phyloP scores from a whole-genome alignment of 2,113 vertebrate genomes.

The Eleginops maclovinus region DNA sequence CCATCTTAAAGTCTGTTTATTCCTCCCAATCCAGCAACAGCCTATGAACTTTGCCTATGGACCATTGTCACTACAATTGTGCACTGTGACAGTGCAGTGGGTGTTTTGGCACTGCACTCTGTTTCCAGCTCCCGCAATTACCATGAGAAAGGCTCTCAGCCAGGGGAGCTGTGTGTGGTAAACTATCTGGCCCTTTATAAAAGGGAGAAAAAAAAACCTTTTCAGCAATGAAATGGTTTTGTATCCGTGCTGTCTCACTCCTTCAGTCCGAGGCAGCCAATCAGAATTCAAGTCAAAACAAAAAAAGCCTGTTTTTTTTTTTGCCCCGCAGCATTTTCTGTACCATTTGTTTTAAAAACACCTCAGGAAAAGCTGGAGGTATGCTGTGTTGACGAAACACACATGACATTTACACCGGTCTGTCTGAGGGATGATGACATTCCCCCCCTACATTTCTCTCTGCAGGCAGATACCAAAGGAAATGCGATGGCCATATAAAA shows the following conservation, averaged over 20 bases:
- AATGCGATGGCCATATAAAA: neutral
- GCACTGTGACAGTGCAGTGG: conserved; percentile 39
- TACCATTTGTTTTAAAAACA: conserved; percentile 4
- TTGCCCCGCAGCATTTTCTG: conserved; percentile 17
- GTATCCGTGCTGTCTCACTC: conserved; percentile 22
- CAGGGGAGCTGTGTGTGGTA: conserved; percentile 53
- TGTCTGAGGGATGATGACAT: conserved; percentile 10
- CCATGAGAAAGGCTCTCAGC: conserved; percentile 68
- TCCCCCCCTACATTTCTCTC: conserved; percentile 13
- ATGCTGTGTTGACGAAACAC: conserved; percentile 29
- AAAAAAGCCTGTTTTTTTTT: conserved; percentile 4
- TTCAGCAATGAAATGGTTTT: conserved; percentile 33
- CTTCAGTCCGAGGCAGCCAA: neutral
- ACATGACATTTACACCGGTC: conserved; percentile 35
- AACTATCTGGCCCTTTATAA: conserved; percentile 36
- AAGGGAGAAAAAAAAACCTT: conserved; percentile 17
- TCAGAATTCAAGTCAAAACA: neutral
- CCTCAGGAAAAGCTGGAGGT: neutral
- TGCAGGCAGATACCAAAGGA: conserved; percentile 9
- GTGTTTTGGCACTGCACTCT: conserved; percentile 43
- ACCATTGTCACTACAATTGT: conserved; percentile 38
- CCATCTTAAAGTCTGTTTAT: neutral
- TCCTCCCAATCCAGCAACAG: neutral
- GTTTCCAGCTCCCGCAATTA: conserved; percentile 59
- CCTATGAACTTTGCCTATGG: conserved; percentile 18